Conservation (phyloP, 2,113 vertebrate genomes). For the Cynoglossus semilaevis region DNA sequence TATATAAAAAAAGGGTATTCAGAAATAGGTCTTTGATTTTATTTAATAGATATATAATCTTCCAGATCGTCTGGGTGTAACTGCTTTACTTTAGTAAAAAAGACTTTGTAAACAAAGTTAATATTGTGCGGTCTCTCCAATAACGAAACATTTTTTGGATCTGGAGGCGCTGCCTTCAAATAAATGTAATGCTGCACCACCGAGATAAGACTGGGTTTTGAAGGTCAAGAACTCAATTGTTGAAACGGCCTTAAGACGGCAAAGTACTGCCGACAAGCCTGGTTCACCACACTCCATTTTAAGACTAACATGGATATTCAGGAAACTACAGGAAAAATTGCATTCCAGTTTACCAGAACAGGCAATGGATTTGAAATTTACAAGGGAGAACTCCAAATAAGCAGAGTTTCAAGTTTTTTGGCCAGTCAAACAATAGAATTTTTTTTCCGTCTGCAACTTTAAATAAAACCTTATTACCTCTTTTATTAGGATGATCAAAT, state of each 20-base stretch:
- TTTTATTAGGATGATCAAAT: too few relatives aligned
- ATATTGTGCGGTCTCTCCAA: too few relatives aligned
- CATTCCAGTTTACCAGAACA: neutral
- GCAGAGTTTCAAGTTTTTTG: too few relatives aligned
- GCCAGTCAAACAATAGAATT: slow-evolving; percentile 12
- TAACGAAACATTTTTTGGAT: neutral
- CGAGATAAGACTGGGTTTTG: neutral
- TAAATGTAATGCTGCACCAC: neutral
- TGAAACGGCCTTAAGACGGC: neutral
- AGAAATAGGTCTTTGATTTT: neutral
- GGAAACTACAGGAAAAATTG: neutral
- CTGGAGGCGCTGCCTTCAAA: neutral
- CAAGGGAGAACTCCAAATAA: neutral
- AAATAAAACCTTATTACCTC: too few relatives aligned
- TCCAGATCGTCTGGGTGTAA: too few relatives aligned
- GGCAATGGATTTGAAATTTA: neutral
- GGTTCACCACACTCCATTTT: neutral
- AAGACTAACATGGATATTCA: neutral
- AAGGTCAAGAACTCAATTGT: neutral
- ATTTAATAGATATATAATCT: too few relatives aligned
- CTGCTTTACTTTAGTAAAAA: too few relatives aligned
- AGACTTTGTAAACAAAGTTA: too few relatives aligned
- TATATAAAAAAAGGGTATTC: neutral
- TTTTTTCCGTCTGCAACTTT: too few relatives aligned
- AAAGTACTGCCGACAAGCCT: neutral